Evolutionary conservation across 2,113 vertebrate genomes (phyloP).

Genomic region (Chroicocephalus ridibundus): DNA sequence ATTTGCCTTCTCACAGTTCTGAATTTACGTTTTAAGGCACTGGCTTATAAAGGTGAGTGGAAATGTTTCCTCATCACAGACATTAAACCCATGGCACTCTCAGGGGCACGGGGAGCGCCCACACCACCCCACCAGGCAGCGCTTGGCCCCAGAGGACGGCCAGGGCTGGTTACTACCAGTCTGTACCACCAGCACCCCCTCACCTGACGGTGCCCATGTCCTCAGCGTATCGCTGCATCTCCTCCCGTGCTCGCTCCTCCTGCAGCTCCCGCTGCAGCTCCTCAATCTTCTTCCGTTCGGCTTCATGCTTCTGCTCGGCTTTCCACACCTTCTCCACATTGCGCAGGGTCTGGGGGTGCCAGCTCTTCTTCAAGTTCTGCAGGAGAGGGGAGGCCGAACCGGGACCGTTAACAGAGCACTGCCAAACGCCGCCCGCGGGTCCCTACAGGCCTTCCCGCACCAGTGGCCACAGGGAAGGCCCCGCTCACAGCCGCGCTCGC

Average conservation of each 20-base stretch:
- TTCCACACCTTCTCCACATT: constrained; percentile 99
- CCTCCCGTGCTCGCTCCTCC: constrained; percentile 90
- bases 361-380: constrained; percentile 98
- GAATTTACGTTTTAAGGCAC: background rate
- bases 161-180: rapidly evolving
- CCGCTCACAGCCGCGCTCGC: too few species aligned
- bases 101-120: rapidly evolving
- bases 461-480: rapidly evolving
- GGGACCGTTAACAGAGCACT: background rate
- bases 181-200: background rate
- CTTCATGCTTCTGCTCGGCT: constrained; percentile 94
- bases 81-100: rapidly evolving
- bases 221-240: constrained; percentile 91
- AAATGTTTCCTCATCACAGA: rapidly evolving
- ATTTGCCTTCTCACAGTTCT: background rate
- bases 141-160: rapidly evolving
- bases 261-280: constrained; percentile 95
- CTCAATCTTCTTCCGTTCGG: constrained; percentile 93
- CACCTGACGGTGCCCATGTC: constrained; percentile 89
- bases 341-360: constrained; percentile 97
- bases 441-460: rapidly evolving
- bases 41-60: rapidly evolving
- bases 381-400: rapidly evolving
- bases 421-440: rapidly evolving
- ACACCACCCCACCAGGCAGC: rapidly evolving